These are phyloP conservation scores for Ctenomys sociabilis DNA, from an alignment of 2,113 vertebrate species.

Conservation along the genomic window DNA sequence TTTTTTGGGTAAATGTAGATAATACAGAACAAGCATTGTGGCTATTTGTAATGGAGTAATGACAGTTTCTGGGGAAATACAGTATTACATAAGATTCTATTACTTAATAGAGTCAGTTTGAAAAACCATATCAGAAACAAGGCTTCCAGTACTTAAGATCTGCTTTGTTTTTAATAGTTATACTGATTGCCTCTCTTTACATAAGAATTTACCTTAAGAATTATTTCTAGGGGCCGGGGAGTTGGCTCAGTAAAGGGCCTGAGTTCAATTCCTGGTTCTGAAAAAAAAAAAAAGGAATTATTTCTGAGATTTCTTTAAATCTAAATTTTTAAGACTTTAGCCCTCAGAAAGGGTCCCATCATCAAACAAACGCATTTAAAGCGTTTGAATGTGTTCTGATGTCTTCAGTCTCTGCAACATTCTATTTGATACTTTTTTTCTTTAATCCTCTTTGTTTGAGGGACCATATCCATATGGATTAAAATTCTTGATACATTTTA, in stretches of 20 bases:
- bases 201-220: slow-evolving; percentile 19
- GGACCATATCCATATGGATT: neutral
- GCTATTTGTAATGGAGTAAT: neutral
- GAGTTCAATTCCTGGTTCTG: no score
- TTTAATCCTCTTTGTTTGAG: neutral
- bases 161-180: neutral
- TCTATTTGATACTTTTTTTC: slow-evolving; percentile 41
- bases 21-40: neutral
- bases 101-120: neutral
- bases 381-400: neutral
- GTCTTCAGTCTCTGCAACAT: neutral
- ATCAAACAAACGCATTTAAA: no score
- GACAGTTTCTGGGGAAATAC: neutral
- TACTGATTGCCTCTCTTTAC: slow-evolving; percentile 22
- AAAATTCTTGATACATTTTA: slow-evolving; percentile 17
- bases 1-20: slow-evolving; percentile 32
- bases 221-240: no score
- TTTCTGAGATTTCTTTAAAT: slow-evolving; percentile 3
- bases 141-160: neutral
- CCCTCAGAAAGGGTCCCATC: neutral
- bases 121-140: neutral
- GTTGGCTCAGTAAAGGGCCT: no score
- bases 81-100: neutral
- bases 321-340: neutral
- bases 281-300: no score